Conservation (phyloP, 2,888 invertebrate genomes). For the Callyntrura guangdongensis region DNA sequence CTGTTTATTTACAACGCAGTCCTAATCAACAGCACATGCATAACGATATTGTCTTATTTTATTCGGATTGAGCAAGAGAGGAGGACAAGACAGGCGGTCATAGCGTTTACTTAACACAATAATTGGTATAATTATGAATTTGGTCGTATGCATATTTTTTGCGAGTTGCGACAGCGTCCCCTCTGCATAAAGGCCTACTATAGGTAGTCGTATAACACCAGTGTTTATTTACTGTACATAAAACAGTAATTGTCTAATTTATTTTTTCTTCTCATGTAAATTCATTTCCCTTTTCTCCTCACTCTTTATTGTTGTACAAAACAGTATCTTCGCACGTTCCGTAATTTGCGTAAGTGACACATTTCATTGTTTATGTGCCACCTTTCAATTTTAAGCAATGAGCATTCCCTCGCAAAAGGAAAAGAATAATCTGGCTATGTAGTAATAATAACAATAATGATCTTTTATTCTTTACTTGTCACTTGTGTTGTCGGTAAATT, state of each 20-base stretch:
- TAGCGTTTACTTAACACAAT: constrained; percentile 55
- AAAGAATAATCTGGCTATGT: constrained; percentile 11
- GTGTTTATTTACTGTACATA: neutral
- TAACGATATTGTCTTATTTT: constrained; percentile 46
- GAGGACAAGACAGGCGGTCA: neutral
- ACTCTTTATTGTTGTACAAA: constrained; percentile 11
- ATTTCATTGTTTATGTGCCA: constrained; percentile 35
- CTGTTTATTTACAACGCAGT: neutral
- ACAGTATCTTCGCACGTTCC: constrained; percentile 53
- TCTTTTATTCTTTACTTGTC: constrained; percentile 58
- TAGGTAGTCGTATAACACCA: neutral
- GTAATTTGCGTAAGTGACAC: constrained; percentile 67
- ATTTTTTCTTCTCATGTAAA: constrained; percentile 17
- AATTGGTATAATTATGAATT: constrained; percentile 51
- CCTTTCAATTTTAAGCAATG: constrained; percentile 62
- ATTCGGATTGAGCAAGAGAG: constrained; percentile 8
- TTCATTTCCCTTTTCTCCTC: constrained; percentile 13
- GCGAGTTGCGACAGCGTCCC: neutral
- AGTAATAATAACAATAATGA: constrained; percentile 61
- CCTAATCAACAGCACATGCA: constrained; percentile 48
- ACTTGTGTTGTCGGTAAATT: constrained; percentile 51
- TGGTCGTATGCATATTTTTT: constrained; percentile 16
- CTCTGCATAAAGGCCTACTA: neutral
- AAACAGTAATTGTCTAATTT: constrained; percentile 31
- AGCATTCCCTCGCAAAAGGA: constrained; percentile 10